These are phyloP conservation scores for Pterostichus niger DNA, from an alignment of 2,888 invertebrate genomes.

Conservation along the genomic window DNA sequence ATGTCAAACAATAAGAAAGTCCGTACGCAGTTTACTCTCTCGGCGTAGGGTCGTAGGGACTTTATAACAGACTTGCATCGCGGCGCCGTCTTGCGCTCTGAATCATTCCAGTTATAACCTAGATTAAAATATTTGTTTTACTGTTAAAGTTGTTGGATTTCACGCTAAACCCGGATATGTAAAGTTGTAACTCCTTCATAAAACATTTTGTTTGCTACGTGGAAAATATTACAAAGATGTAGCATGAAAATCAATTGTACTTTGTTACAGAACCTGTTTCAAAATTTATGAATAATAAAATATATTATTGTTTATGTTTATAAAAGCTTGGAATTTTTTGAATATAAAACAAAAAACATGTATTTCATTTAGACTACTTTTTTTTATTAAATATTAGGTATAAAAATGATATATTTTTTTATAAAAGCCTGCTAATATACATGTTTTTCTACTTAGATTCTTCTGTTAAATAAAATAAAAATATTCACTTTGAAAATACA, in stretches of 20 bases:
- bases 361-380: no score
- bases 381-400: not conserved
- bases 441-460: no score
- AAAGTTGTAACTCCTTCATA: conserved; percentile 45
- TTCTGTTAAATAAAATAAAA: no score
- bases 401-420: not conserved
- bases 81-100: not conserved
- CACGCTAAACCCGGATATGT: conserved; percentile 26
- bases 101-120: conserved; percentile 10
- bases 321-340: not conserved
- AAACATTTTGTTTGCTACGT: conserved; percentile 26
- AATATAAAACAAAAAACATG: not conserved
- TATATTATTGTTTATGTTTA: not conserved
- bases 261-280: not conserved
- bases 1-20: conserved; percentile 47
- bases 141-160: conserved; percentile 13
- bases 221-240: not conserved
- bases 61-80: not conserved
- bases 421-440: no score
- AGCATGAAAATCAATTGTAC: conserved; percentile 38
- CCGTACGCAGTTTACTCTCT: conserved; percentile 13
- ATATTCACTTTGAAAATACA: no score
- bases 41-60: no score
- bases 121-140: conserved; percentile 53
- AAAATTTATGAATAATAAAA: conserved; percentile 27